Evolutionary conservation across 1,140 invertebrate species (phyloP).

Genomic region (Parasteatoda tepidariorum): DNA sequence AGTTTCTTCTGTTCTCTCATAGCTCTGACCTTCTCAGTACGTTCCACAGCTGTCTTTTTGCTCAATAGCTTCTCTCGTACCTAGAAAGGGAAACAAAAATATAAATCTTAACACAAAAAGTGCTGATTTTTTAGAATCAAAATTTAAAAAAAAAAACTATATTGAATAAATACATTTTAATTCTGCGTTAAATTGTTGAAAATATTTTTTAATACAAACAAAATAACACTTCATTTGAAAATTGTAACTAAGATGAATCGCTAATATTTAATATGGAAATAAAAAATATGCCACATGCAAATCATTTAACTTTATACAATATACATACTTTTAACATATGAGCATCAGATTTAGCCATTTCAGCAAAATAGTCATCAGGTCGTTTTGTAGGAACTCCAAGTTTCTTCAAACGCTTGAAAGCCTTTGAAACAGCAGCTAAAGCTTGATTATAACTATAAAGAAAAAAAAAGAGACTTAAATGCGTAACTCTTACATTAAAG

Average conservation of each 20-base stretch:
- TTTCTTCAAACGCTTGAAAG: slow-evolving; percentile 79
- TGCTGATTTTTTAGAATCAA: too few relatives aligned
- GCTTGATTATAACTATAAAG: slow-evolving; percentile 83
- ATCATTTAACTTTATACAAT: too few relatives aligned
- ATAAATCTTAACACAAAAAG: too few relatives aligned
- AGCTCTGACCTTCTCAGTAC: slow-evolving; percentile 89
- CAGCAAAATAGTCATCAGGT: slow-evolving; percentile 97
- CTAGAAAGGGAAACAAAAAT: slow-evolving; percentile 68
- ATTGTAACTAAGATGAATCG: too few relatives aligned
- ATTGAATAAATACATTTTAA: too few relatives aligned
- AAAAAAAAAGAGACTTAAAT: not conserved
- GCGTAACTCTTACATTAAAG: not conserved
- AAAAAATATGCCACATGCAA: too few relatives aligned
- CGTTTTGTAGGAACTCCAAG: slow-evolving; percentile 82
- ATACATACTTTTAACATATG: slow-evolving; percentile 92
- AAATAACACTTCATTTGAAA: too few relatives aligned
- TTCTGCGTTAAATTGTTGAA: too few relatives aligned
- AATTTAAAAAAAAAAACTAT: slow-evolving; percentile 43
- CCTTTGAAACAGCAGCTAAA: slow-evolving; percentile 85
- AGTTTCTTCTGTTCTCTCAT: slow-evolving; percentile 91
- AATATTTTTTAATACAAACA: too few relatives aligned
- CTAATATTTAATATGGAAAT: too few relatives aligned
- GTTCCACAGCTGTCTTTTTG: slow-evolving; percentile 84
- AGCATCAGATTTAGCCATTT: slow-evolving; percentile 97
- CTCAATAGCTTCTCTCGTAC: slow-evolving; percentile 85